Base-by-base conservation (phyloP, 2,113 vertebrate species). In the Pyxicephalus adspersus region DNA sequence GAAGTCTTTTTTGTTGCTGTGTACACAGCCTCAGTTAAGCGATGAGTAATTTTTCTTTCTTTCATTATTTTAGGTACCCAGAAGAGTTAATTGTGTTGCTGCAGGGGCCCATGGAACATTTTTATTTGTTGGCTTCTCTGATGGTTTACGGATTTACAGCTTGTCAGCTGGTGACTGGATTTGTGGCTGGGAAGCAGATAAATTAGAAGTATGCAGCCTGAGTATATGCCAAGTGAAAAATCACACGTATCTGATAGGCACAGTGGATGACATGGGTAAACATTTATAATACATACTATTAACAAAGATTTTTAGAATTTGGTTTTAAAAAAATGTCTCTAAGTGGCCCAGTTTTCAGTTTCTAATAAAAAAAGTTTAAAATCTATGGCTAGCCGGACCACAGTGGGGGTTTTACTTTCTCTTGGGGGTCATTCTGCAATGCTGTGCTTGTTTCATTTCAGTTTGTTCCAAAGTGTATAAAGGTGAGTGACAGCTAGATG, bases 211-310 rank as follows among this genome's bases (percentile, higher is more conserved):
- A 18, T 92, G 89, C 34, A 89, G 85, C 77, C 79, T 96, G 85
- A 87, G 51, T 16, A 88, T 90, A 77, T 88, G 77, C 0, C 83
- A 86, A 38, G n/a, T 94, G 73, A 87, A 88, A 64, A 88, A 76
- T 0, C 83, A 81, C 0, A 25, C 73, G 34, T 91, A 94, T 0
- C 76, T 95, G 31, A 83, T 96, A 3, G 85, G 89, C 61, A 87
- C 94, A 15, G 83, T 95, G 86, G 96, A 97, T 91, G 94, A 96
- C 76, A 94, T 92, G 88, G 96, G 96, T 97, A 84, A 60, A 52
- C 38, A 22, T 19, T 74, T 71, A 17, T 25, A 26, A 6, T 25
- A 45, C 5, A 34, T 19, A 68, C 18, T 52, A 25, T 72, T 25
- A 55, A 51, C 26, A 45, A 13, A 3, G 15, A 45, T 45, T 3